Conservation (phyloP, 2,113 vertebrate species). For the Theristicus caerulescens region DNA sequence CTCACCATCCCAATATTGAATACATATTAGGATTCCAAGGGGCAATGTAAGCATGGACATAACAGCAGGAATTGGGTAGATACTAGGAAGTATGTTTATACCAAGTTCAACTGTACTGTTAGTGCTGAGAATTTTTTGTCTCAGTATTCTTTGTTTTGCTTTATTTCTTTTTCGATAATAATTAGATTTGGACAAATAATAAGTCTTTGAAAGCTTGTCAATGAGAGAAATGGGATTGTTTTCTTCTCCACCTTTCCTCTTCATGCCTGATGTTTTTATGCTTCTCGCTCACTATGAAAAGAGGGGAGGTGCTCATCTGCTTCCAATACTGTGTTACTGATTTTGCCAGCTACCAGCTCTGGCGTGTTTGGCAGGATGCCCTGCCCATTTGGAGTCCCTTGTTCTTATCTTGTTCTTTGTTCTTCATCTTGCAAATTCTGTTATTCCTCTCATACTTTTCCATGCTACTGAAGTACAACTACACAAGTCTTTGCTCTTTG, state of each 20-base stretch:
- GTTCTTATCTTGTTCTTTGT: neutral
- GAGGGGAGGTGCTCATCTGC: neutral
- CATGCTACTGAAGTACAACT: neutral
- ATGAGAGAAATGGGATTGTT: neutral
- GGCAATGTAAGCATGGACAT: neutral
- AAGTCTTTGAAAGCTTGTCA: neutral
- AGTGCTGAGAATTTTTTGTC: neutral
- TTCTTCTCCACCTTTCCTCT: neutral
- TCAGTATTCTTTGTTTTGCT: neutral
- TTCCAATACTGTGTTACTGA: neutral
- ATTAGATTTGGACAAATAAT: neutral
- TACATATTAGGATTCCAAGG: neutral
- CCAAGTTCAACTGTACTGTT: neutral
- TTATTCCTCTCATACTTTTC: neutral
- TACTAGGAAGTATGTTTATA: neutral
- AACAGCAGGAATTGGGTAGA: neutral
- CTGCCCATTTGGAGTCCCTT: neutral
- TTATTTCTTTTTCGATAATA: neutral
- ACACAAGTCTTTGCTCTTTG: neutral
- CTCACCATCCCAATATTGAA: neutral
- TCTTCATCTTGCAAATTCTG: neutral
- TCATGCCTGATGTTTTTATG: neutral
- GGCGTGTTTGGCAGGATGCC: neutral
- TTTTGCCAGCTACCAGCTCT: neutral
- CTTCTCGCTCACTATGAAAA: neutral